phyloP scores from a whole-genome alignment of 2,113 vertebrate genomes.

The Cololabis saira region DNA sequence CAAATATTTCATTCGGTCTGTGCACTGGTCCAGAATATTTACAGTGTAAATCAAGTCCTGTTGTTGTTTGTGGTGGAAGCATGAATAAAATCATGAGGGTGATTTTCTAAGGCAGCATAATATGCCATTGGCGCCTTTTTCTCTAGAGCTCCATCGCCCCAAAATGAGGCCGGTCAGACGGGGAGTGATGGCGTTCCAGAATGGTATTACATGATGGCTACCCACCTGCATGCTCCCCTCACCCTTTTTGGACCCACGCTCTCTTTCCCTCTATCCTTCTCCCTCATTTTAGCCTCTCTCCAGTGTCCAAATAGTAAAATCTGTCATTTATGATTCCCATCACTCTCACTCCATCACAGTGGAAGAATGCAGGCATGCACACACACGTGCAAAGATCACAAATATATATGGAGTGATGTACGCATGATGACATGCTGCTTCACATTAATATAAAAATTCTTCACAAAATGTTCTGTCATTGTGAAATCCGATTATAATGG shows the following conservation, averaged over 20 bases:
- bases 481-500: slow-evolving; percentile 26
- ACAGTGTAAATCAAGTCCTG: slow-evolving; percentile 74
- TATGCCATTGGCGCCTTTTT: slow-evolving; percentile 66
- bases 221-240: slow-evolving; percentile 39
- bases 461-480: not conserved
- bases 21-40: slow-evolving; percentile 69
- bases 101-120: slow-evolving; percentile 72
- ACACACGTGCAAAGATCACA: slow-evolving; percentile 42
- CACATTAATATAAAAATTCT: slow-evolving; percentile 6
- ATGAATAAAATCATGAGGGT: slow-evolving; percentile 79
- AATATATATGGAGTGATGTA: slow-evolving; percentile 42
- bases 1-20: slow-evolving; percentile 70
- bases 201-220: slow-evolving; percentile 64
- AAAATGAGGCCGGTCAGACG: slow-evolving; percentile 73
- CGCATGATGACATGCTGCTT: slow-evolving; percentile 27
- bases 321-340: slow-evolving; percentile 57
- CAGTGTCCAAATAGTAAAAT: slow-evolving; percentile 55
- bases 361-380: slow-evolving; percentile 25
- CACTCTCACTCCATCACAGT: slow-evolving; percentile 55
- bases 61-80: slow-evolving; percentile 71
- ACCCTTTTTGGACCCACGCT: slow-evolving; percentile 32
- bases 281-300: slow-evolving; percentile 53
- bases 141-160: slow-evolving; percentile 69
- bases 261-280: slow-evolving; percentile 26
- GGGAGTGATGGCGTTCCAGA: slow-evolving; percentile 61